These are phyloP conservation scores for Sylvilagus floridanus DNA, from an alignment of 2,797 vertebrate species.

Conservation along the genomic window DNA sequence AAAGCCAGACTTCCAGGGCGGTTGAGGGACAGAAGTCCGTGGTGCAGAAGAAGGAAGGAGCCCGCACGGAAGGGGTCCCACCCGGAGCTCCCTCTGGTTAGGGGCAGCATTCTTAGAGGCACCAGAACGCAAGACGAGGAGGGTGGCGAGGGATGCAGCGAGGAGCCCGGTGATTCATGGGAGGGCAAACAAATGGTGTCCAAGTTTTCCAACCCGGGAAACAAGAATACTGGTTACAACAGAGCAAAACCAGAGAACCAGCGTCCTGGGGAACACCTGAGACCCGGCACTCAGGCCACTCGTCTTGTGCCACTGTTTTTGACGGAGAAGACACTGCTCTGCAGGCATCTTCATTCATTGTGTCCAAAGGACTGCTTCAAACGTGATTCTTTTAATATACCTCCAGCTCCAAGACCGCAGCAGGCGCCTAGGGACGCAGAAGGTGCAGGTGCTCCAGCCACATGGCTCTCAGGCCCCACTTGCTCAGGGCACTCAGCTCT, in stretches of 20 bases:
- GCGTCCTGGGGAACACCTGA: neutral
- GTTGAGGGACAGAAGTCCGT: neutral
- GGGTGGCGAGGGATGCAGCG: neutral
- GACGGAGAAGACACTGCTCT: neutral
- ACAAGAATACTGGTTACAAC: neutral
- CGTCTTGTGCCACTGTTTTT: neutral
- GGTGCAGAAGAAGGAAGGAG: neutral
- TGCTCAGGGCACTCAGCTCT: fast-evolving
- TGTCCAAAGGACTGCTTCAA: neutral
- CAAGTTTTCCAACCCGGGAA: neutral
- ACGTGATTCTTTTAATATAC: neutral
- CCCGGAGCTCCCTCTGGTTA: too few species aligned
- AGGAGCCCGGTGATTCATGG: neutral
- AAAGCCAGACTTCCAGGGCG: neutral
- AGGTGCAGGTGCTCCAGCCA: neutral
- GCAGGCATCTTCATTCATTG: neutral
- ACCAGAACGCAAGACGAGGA: neutral
- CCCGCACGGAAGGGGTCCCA: neutral
- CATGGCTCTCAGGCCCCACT: neutral
- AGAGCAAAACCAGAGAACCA: neutral
- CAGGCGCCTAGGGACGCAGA: neutral
- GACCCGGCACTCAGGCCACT: fast-evolving
- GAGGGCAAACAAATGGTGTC: neutral
- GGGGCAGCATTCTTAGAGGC: fast-evolving
- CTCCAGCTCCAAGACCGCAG: neutral